These are phyloP conservation scores for Bathybates hornii DNA, from an alignment of 2,113 vertebrate species.

Conservation along the genomic window DNA sequence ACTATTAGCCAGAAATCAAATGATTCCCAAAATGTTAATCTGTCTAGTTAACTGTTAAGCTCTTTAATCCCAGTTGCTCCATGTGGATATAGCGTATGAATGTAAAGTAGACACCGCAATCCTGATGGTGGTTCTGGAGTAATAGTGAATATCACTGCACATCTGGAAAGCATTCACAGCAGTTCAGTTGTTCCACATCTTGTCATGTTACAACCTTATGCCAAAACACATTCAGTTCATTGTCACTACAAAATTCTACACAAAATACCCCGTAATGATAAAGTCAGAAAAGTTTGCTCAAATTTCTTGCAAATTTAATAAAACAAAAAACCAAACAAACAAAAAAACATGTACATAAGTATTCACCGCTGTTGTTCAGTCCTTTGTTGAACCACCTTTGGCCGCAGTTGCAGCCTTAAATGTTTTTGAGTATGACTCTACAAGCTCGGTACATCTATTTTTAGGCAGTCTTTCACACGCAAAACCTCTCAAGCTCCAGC, in stretches of 20 bases:
- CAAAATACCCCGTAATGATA: background rate
- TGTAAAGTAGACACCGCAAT: fast-evolving
- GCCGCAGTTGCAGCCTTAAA: background rate
- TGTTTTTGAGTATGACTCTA: background rate
- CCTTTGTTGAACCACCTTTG: background rate
- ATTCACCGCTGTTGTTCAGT: background rate
- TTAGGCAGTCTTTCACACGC: fast-evolving
- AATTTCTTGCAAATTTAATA: background rate
- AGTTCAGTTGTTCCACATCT: background rate
- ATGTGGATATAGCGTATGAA: background rate
- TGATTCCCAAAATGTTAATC: background rate
- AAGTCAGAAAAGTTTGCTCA: background rate
- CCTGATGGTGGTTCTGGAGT: background rate
- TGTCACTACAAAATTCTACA: background rate
- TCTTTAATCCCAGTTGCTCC: background rate
- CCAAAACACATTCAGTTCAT: background rate
- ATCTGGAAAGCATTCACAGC: background rate
- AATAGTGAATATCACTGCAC: background rate
- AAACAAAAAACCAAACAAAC: background rate
- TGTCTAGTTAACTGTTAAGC: background rate
- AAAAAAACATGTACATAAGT: background rate
- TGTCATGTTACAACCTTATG: background rate
- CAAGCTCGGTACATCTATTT: background rate
- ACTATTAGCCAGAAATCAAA: background rate
- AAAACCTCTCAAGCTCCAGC: background rate